Conservation (phyloP, 2,888 invertebrate species). For the Mechanitis mazaeus region DNA sequence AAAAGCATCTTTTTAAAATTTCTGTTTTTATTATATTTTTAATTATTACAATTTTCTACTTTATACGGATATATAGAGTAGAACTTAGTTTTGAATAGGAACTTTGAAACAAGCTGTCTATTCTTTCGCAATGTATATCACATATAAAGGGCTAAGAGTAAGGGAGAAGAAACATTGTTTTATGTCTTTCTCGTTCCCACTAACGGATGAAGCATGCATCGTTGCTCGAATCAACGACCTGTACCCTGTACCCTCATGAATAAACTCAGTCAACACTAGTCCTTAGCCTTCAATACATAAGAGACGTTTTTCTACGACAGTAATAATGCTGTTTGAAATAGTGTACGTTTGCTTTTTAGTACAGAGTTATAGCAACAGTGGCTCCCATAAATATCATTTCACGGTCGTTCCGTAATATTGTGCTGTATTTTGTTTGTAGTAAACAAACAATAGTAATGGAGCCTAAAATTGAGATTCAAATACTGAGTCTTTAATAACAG, state of each 20-base stretch:
- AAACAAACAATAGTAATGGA: constrained; percentile 41
- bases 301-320: background rate
- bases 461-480: background rate
- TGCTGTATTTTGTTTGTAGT: constrained; percentile 43
- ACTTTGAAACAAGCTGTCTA: constrained; percentile 32
- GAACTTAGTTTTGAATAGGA: constrained; percentile 39
- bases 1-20: constrained; percentile 2
- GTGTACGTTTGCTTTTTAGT: constrained; percentile 38
- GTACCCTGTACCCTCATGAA: constrained; percentile 32
- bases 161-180: constrained; percentile 55
- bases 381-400: constrained; percentile 57
- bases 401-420: constrained; percentile 70
- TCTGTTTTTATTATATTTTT: background rate
- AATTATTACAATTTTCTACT: too few species aligned
- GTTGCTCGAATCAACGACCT: constrained; percentile 68
- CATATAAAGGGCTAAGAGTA: constrained; percentile 22
- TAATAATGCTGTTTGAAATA: constrained; percentile 1
- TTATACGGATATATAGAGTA: background rate
- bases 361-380: constrained; percentile 55
- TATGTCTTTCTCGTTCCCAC: constrained; percentile 54
- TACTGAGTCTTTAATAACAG: background rate
- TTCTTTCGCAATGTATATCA: constrained; percentile 6
- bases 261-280: constrained; percentile 8
- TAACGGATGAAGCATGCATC: constrained; percentile 48
- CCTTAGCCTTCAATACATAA: background rate